phyloP scores from a whole-genome alignment of 1,140 invertebrate species.

The Drosophila athabasca region DNA sequence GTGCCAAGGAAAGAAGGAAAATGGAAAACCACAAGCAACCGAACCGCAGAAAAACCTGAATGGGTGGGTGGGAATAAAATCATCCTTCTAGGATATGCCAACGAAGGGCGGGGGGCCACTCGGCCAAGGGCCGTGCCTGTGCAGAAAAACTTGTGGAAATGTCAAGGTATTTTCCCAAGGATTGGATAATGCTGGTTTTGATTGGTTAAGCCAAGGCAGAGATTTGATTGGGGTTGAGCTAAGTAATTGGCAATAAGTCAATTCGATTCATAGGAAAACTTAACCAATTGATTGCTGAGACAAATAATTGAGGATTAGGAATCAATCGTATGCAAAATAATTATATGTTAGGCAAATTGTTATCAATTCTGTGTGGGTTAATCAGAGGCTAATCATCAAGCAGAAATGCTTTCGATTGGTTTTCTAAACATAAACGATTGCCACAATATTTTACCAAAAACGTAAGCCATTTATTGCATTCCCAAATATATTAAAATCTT shows the following conservation, averaged over 20 bases:
- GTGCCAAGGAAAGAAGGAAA: slow-evolving; percentile 7
- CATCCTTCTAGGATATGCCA: slow-evolving; percentile 7
- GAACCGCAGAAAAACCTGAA: slow-evolving; percentile 24
- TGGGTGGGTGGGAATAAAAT: slow-evolving; percentile 10
- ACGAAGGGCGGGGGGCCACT: slow-evolving; percentile 2
- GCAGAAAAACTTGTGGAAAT: slow-evolving; percentile 19
- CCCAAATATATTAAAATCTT: no score
- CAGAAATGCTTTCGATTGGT: no score
- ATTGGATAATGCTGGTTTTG: slow-evolving; percentile 1
- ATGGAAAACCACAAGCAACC: neutral
- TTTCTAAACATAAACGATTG: no score
- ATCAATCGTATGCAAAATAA: no score
- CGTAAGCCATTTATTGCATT: no score
- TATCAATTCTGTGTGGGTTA: no score
- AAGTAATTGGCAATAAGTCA: neutral
- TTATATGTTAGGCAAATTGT: no score
- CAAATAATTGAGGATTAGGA: no score
- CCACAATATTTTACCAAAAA: no score
- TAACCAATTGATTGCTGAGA: neutral
- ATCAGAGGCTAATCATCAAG: no score
- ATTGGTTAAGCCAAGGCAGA: slow-evolving; percentile 17
- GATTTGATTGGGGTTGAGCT: neutral
- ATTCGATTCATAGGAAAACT: neutral
- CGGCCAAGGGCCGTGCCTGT: neutral
- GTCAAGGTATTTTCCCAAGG: slow-evolving; percentile 16